Evolutionary conservation across 2,113 vertebrate genomes (phyloP).

Genomic region (Labeo rohita): DNA sequence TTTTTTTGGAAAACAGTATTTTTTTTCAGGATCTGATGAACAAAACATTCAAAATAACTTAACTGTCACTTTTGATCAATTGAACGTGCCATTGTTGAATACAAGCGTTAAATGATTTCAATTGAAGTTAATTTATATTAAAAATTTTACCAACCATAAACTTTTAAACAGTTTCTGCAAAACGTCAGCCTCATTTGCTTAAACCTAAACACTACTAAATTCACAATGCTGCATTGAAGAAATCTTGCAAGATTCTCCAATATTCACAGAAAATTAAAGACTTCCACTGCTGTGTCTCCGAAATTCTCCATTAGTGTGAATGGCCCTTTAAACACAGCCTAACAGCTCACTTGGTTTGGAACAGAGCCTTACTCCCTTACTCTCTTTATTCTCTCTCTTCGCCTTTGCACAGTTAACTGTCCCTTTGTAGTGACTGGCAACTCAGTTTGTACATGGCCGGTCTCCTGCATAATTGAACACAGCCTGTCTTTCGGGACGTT

Average conservation of each 20-base stretch:
- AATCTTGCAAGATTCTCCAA: neutral
- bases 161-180: neutral
- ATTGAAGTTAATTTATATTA: neutral
- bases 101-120: neutral
- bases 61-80: neutral
- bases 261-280: neutral
- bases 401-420: neutral
- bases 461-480: constrained; percentile 48
- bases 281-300: neutral
- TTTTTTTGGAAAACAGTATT: no score
- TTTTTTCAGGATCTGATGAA: no score
- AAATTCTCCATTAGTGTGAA: neutral
- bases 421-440: constrained; percentile 33
- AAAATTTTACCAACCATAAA: neutral
- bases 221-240: neutral
- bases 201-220: neutral
- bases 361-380: neutral
- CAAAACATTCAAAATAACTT: no score
- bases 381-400: neutral
- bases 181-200: neutral
- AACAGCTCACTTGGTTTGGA: neutral
- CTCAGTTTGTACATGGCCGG: constrained; percentile 39
- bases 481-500: constrained; percentile 9
- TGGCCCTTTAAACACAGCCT: neutral
- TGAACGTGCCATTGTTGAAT: neutral